Percentiles rank a stretch among this genome's conserved stretches.
phyloP scores from a whole-genome alignment of 2,888 invertebrate species.

The Oscheius sp. region DNA sequence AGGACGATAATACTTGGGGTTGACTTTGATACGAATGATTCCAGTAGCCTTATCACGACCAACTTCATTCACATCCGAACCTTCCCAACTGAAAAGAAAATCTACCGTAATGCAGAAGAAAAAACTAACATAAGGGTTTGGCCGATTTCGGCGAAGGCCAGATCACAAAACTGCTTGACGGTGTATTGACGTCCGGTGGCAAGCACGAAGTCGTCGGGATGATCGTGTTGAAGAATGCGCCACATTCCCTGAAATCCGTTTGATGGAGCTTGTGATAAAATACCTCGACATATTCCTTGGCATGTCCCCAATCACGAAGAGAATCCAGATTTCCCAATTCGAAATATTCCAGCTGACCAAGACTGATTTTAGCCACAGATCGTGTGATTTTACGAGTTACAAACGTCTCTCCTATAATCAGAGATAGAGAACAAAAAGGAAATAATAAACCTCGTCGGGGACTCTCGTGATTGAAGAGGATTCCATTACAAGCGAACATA shows the following conservation, averaged over 20 bases:
- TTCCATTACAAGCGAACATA: conserved; percentile 94
- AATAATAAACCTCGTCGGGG: conserved; percentile 79
- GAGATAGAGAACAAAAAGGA: neutral
- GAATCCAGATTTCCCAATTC: conserved; percentile 95
- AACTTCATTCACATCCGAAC: conserved; percentile 83
- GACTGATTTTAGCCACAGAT: conserved; percentile 92
- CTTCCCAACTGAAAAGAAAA: conserved; percentile 80
- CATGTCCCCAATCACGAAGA: conserved; percentile 91
- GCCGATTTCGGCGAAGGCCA: conserved; percentile 84
- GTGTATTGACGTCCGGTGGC: conserved; percentile 94
- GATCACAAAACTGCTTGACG: conserved; percentile 93
- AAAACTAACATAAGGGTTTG: conserved; percentile 77
- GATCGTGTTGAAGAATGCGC: conserved; percentile 93
- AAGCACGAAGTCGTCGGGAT: conserved; percentile 94
- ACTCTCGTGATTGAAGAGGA: conserved; percentile 94
- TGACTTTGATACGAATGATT: conserved; percentile 84
- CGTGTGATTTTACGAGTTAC: conserved; percentile 97
- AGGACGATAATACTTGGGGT: conserved; percentile 88
- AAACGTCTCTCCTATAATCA: conserved; percentile 85
- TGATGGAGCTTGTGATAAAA: conserved; percentile 34
- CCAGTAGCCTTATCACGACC: conserved; percentile 81
- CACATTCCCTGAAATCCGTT: conserved; percentile 86
- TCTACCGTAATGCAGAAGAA: neutral
- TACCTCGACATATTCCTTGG: conserved; percentile 71
- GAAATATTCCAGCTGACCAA: conserved; percentile 81